Conservation (phyloP, 2,113 vertebrate species). For the Prolemur simus region DNA sequence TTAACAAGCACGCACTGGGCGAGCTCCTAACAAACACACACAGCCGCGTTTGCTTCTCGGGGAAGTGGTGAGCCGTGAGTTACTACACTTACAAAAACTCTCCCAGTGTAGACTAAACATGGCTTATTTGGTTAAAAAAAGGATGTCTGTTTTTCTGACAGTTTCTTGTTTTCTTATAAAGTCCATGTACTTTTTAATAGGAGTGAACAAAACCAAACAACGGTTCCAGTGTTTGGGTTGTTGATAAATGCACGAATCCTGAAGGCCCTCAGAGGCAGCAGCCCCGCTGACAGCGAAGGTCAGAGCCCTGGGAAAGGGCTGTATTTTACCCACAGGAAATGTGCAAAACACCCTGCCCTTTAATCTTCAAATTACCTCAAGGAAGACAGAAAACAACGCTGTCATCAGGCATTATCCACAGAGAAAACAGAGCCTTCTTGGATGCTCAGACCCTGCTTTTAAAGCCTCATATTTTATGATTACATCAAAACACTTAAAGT, state of each 20-base stretch:
- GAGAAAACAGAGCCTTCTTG: neutral
- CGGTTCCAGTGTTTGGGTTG: conserved; percentile 6
- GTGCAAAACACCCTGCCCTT: conserved; percentile 25
- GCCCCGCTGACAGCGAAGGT: neutral
- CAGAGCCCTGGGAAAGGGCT: neutral
- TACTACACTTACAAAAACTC: neutral
- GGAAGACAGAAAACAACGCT: neutral
- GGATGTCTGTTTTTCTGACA: neutral
- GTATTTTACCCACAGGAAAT: neutral
- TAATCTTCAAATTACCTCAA: conserved; percentile 15
- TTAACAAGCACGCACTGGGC: neutral
- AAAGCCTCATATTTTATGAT: conserved; percentile 44
- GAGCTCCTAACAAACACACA: neutral
- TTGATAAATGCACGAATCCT: neutral
- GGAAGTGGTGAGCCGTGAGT: neutral
- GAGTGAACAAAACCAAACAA: neutral
- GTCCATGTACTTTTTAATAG: neutral
- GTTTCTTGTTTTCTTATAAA: conserved; percentile 42
- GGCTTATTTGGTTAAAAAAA: neutral
- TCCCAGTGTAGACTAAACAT: neutral
- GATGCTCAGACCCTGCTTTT: conserved; percentile 6
- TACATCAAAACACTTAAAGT: conserved; percentile 57
- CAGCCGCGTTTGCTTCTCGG: neutral
- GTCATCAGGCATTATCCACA: neutral
- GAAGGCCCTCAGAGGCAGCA: neutral